Evolutionary conservation across 2,888 invertebrate genomes (phyloP).

Genomic region (Acanthococcus lagerstroemiae): DNA sequence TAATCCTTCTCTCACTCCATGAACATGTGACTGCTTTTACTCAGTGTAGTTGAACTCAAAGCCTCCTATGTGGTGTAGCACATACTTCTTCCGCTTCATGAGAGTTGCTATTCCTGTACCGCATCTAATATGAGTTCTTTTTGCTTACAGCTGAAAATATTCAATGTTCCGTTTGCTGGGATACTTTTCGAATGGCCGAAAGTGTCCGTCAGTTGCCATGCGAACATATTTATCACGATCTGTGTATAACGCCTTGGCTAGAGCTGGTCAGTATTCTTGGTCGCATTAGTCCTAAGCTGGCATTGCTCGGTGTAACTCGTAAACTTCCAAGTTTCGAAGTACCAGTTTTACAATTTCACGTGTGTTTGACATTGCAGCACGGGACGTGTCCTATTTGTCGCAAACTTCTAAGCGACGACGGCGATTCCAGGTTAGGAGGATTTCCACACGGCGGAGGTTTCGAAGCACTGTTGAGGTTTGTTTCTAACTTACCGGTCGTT

Average conservation of each 20-base stretch:
- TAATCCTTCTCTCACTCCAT: no score
- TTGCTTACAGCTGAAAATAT: slow-evolving; percentile 51
- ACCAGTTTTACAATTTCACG: no score
- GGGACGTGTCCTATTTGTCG: slow-evolving; percentile 94
- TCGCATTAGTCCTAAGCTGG: no score
- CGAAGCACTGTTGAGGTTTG: slow-evolving; percentile 25
- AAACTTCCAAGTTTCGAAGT: no score
- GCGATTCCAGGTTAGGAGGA: slow-evolving; percentile 16
- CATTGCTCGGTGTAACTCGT: no score
- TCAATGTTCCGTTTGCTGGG: slow-evolving; percentile 96
- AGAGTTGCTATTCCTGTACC: no score
- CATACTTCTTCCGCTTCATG: no score
- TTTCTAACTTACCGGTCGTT: not conserved
- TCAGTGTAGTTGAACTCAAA: no score
- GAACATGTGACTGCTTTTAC: no score
- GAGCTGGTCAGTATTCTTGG: slow-evolving; percentile 57
- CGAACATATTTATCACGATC: slow-evolving; percentile 82
- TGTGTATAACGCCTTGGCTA: slow-evolving; percentile 91
- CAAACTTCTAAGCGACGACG: slow-evolving; percentile 54
- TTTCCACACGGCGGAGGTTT: slow-evolving; percentile 12
- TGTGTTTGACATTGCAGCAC: slow-evolving; percentile 55
- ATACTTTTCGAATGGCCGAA: slow-evolving; percentile 68
- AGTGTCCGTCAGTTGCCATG: slow-evolving; percentile 69
- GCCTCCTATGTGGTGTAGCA: no score
- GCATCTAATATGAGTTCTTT: no score